A percentile compares a stretch with the other conserved stretches of the same genome.
These are phyloP conservation scores for Drosophila repleta DNA, from an alignment of 1,140 invertebrate genomes.

Conservation along the genomic window DNA sequence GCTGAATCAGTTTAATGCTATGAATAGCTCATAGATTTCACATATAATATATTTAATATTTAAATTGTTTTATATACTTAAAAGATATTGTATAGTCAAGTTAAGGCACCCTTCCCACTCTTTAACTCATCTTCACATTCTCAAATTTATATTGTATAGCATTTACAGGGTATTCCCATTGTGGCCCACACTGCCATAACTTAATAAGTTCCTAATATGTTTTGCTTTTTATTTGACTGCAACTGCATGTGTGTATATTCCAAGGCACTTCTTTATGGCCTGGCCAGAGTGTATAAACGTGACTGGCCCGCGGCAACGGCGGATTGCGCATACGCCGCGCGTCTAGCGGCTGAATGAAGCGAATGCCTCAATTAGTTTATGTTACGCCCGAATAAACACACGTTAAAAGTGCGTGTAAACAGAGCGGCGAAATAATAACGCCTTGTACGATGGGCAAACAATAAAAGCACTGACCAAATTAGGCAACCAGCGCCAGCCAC, in stretches of 20 bases:
- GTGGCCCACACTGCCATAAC: not conserved
- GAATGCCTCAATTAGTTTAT: slow-evolving; percentile 74
- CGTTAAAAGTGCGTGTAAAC: slow-evolving; percentile 78
- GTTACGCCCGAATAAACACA: slow-evolving; percentile 69
- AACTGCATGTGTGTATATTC: slow-evolving; percentile 54
- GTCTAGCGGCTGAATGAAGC: slow-evolving; percentile 21
- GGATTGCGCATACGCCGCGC: slow-evolving; percentile 50
- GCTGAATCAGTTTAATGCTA: too few species aligned
- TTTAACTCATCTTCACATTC: too few species aligned
- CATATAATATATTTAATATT: too few species aligned
- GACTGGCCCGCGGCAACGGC: slow-evolving; percentile 55
- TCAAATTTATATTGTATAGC: too few species aligned
- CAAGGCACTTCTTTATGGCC: slow-evolving; percentile 40
- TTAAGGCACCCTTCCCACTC: too few species aligned
- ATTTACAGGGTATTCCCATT: too few species aligned
- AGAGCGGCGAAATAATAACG: slow-evolving; percentile 61
- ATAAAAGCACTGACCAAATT: slow-evolving; percentile 70
- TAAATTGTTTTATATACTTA: too few species aligned
- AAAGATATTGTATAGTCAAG: too few species aligned
- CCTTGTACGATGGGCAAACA: slow-evolving; percentile 51
- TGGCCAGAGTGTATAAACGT: slow-evolving; percentile 45
- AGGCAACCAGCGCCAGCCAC: slow-evolving; percentile 52
- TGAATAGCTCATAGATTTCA: too few species aligned
- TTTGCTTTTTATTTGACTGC: slow-evolving; percentile 22
- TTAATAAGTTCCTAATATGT: slow-evolving; percentile 5